Evolutionary conservation across 2,113 vertebrate genomes (phyloP), one percentile per base, ranked within the genome.

Genomic region (Alosa alosa): DNA sequence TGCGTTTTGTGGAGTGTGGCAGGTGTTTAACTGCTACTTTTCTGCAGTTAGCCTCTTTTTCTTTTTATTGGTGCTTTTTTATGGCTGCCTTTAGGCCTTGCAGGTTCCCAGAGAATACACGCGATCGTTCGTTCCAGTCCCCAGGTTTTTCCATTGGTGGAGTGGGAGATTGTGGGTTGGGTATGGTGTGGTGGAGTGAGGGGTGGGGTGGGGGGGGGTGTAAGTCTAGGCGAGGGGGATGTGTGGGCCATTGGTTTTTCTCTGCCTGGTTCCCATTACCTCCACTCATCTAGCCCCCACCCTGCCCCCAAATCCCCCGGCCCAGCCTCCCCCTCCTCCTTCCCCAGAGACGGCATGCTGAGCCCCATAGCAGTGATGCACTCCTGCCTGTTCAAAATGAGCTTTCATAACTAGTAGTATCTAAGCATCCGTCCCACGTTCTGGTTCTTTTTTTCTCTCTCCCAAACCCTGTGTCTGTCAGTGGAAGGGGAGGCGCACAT

Each of bases 221-320:
- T 46, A 46, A 84, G 83, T 84, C 57, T n/a, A 64, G 45, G n/a
- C 39, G 44, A 72, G 60, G 82, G 60, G 85, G 85, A 78, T 86
- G 86, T 78, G 88, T 75, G 85, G 86, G 87, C 87, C 88, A 88
- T 60, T 86, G 89, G 86, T 89, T 85, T 60, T 87, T 81, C 83
- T 68, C 72, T 83, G 87, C 87, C 91, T 91, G 91, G 86, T 92
- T 92, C 89, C 83, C 87, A 89, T 92, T 92, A 91, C 84, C 39
- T 84, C 72, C 72, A 39, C 72, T 78, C 72, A 78, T 78, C 72
- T 13, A 78, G 72, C 72, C 72, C 72, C 25, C 13, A 11, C 68
- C 25, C 8, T 31, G 31, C 13, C 10, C 68, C 9, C 31, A 11
- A 4, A 57, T 4, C 55, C 55, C 55, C 55, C 18, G 20, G 55